phyloP scores from a whole-genome alignment of 2,888 invertebrate genomes.

The Ochropacha duplaris region DNA sequence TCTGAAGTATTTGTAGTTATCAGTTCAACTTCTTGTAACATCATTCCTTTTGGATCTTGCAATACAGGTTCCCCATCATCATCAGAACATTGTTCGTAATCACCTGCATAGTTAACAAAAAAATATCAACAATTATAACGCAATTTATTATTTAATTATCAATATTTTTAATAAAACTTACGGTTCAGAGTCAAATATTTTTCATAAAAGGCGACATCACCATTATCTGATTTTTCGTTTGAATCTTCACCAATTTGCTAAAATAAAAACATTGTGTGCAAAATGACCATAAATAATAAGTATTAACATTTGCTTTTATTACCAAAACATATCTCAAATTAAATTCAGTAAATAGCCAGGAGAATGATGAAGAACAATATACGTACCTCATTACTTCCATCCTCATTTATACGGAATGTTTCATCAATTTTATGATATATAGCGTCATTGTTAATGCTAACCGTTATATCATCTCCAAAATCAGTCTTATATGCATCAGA shows the following conservation, averaged over 20 bases:
- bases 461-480: slow-evolving; percentile 40
- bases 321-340: no score
- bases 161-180: slow-evolving; percentile 31
- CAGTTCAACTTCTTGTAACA: slow-evolving; percentile 67
- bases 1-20: slow-evolving; percentile 48
- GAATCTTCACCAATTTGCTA: slow-evolving; percentile 20
- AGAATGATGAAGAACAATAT: no score
- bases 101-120: slow-evolving; percentile 45
- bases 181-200: slow-evolving; percentile 64
- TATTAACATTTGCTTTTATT: neutral
- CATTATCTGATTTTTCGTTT: slow-evolving; percentile 21
- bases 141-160: no score
- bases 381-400: neutral
- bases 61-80: slow-evolving; percentile 57
- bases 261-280: neutral
- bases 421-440: slow-evolving; percentile 14
- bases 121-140: neutral
- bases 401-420: neutral
- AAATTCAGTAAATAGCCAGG: no score
- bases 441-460: slow-evolving; percentile 42
- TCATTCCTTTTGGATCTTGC: slow-evolving; percentile 62
- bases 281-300: neutral
- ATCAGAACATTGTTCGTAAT: slow-evolving; percentile 69
- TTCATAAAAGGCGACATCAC: slow-evolving; percentile 48
- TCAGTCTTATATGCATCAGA: slow-evolving; percentile 45